Conservation (phyloP, 2,797 vertebrate genomes). For the Syndactyla subalaris region DNA sequence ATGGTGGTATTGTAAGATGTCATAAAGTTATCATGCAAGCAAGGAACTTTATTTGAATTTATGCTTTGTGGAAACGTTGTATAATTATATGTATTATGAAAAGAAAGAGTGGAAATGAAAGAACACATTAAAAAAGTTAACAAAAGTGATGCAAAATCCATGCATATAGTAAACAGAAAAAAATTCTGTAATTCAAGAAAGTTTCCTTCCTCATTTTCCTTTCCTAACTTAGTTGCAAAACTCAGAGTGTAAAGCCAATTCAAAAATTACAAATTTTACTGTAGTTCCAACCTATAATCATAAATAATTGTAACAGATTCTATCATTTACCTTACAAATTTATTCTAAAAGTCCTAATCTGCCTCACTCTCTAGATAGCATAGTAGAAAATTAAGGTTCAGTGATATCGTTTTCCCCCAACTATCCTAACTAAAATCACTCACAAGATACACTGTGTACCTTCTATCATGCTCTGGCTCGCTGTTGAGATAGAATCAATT, state of each 20-base stretch:
- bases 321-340: background rate
- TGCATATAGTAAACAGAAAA: background rate
- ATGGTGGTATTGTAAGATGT: background rate
- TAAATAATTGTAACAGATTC: background rate
- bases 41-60: background rate
- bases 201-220: background rate
- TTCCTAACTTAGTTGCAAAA: background rate
- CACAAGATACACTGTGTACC: background rate
- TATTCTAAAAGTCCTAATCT: background rate
- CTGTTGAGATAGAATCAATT: background rate
- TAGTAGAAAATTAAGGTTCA: background rate
- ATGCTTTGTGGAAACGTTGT: background rate
- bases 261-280: background rate
- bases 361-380: background rate
- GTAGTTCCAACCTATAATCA: background rate
- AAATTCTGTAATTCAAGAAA: background rate
- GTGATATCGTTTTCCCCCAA: background rate
- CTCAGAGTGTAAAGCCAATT: background rate
- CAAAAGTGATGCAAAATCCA: background rate
- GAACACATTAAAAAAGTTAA: background rate
- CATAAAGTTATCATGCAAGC: background rate
- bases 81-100: background rate
- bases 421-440: background rate
- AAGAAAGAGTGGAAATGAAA: background rate
- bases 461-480: background rate